Percentiles rank a stretch among this genome's conserved stretches.
phyloP scores from a whole-genome alignment of 2,113 vertebrate species.

The Pseudopipra pipra region DNA sequence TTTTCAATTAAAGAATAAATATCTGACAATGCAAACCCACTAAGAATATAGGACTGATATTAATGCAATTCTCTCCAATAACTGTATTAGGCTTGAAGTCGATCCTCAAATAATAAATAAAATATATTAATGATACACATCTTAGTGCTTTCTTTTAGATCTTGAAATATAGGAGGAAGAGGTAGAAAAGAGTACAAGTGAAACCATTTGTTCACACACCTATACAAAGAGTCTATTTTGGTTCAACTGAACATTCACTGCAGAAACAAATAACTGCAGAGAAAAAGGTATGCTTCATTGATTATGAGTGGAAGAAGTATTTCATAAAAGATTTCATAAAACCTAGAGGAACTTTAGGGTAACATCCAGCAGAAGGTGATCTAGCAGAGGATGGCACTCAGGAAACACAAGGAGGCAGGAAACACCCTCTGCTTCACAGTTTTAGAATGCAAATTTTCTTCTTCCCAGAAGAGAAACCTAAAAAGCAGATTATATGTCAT shows the following conservation, averaged over 20 bases:
- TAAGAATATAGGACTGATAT: neutral
- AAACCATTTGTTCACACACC: neutral
- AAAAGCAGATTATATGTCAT: neutral
- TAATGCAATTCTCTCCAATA: neutral
- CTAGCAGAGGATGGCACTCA: neutral
- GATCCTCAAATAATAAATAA: neutral
- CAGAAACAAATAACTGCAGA: neutral
- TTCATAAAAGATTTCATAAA: neutral
- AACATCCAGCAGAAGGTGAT: neutral
- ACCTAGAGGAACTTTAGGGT: neutral
- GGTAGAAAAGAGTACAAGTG: neutral
- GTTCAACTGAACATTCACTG: neutral
- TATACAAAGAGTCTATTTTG: neutral
- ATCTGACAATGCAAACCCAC: neutral
- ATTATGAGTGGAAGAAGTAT: neutral
- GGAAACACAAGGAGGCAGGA: neutral
- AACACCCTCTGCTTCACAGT: neutral
- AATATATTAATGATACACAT: neutral
- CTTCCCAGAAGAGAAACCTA: neutral
- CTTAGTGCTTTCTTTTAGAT: neutral
- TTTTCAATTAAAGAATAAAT: neutral
- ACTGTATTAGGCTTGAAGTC: neutral
- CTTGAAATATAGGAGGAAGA: neutral
- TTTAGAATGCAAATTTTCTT: rapidly evolving
- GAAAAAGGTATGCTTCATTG: neutral